Evolutionary conservation across 1,140 invertebrate genomes (phyloP), one percentile per base, ranked within the genome.

Genomic region (Yoshiicerus persimilis): DNA sequence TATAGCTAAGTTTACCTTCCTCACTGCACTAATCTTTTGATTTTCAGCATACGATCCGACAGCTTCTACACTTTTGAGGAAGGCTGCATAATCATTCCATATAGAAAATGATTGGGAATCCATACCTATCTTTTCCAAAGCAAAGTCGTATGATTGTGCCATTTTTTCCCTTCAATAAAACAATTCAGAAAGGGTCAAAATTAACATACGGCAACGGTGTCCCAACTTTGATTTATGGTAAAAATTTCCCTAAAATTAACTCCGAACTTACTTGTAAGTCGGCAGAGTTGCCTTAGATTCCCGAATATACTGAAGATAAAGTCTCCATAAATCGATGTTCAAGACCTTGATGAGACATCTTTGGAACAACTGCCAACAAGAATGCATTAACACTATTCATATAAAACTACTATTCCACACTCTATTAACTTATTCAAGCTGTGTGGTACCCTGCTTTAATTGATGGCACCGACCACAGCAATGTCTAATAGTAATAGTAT

Each of bases 141-240:
- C 98, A 94, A 99, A 99, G 93, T 99, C 99, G 92, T 99, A 99
- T 0, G 99, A 98, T 93, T 99, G 98, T 0, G 98, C 98, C 97
- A 99, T 99, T 94, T 99, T 99, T 93, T 99, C 98, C 92, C 98
- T 99, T 77, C 9, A 86, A 83, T 85, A 87, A 64, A 66, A 87
- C 16, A 75, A 30, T 77, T 34, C 27, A 47, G n/a, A 80, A 1
- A 56, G 11, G 32, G 47, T 38, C 47, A 83, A n/a, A n/a, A n/a
- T n/a, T n/a, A n/a, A n/a, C n/a, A n/a, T n/a, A n/a, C n/a, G n/a
- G n/a, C n/a, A n/a, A n/a, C n/a, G n/a, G n/a, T 80, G 11, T 80
- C 34, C 8, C 30, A 34, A 34, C n/a, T n/a, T n/a, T n/a, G n/a
- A n/a, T n/a, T n/a, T n/a, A n/a, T n/a, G n/a, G n/a, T n/a, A n/a